Conservation (phyloP, 2,888 invertebrate species). For the Didymodactylos carnosus region DNA sequence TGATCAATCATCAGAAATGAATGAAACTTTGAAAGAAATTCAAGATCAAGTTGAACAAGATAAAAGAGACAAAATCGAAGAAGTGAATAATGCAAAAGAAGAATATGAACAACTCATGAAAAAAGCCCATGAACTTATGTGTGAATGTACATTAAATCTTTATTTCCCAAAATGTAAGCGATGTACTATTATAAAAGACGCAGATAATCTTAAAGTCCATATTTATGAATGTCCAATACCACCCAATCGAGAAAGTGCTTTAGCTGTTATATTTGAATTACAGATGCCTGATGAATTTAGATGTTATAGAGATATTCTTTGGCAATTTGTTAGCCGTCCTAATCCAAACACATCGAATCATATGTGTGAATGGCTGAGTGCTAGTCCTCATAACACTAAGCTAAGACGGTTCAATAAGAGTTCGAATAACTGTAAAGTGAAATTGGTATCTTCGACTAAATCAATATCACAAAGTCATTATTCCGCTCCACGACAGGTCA, state of each 20-base stretch:
- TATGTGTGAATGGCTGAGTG: background rate
- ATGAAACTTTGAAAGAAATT: background rate
- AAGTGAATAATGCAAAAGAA: background rate
- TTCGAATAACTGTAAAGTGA: background rate
- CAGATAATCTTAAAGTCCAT: background rate
- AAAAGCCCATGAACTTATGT: background rate
- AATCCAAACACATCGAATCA: background rate
- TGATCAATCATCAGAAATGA: background rate
- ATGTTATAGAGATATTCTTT: background rate
- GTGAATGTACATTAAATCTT: background rate
- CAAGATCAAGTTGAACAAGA: background rate
- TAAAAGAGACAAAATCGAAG: background rate
- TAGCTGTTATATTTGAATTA: background rate
- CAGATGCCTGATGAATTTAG: background rate
- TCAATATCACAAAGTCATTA: background rate
- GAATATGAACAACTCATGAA: background rate
- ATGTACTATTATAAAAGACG: background rate
- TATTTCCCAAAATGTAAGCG: background rate
- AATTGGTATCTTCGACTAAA: background rate
- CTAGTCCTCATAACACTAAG: background rate
- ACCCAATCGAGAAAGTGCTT: background rate
- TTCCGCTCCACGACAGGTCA: background rate
- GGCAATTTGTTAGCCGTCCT: background rate
- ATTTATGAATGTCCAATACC: background rate
- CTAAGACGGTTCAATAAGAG: background rate